Percentiles rank a stretch among this genome's conserved stretches.
Conservation (phyloP, 2,888 invertebrate genomes). For the Sarcophaga caerulescens region DNA sequence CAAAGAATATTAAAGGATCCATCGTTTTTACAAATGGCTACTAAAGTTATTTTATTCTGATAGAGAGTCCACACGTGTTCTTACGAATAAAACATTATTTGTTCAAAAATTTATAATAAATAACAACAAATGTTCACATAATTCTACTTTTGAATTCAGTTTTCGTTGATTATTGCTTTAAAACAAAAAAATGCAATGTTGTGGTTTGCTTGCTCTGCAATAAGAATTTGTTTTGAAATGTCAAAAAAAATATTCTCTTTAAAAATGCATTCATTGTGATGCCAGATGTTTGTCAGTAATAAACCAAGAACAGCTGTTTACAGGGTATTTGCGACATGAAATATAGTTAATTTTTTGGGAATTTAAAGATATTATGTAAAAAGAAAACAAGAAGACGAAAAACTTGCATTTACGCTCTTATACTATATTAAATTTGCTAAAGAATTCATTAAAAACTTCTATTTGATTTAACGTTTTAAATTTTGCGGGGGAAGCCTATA, state of each 20-base stretch:
- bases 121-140: constrained; percentile 32
- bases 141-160: not conserved
- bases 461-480: no score
- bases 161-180: not conserved
- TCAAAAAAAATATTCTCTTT: constrained; percentile 17
- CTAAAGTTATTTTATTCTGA: not conserved
- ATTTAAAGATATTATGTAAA: no score
- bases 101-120: not conserved
- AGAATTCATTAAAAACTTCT: no score
- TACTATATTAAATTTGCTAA: no score
- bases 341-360: not conserved
- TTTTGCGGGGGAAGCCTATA: no score
- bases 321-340: not conserved
- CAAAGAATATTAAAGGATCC: constrained; percentile 86
- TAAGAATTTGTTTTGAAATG: constrained; percentile 40
- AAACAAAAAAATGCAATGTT: constrained; percentile 41
- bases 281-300: not conserved
- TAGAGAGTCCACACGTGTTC: not conserved
- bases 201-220: constrained; percentile 21
- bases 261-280: not conserved
- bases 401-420: no score
- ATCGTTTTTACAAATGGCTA: constrained; percentile 78
- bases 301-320: not conserved
- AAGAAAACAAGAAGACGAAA: no score
- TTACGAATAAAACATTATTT: constrained; percentile 47